These are phyloP conservation scores for Netelia melanura DNA, from an alignment of 2,888 invertebrate genomes.

Conservation along the genomic window DNA sequence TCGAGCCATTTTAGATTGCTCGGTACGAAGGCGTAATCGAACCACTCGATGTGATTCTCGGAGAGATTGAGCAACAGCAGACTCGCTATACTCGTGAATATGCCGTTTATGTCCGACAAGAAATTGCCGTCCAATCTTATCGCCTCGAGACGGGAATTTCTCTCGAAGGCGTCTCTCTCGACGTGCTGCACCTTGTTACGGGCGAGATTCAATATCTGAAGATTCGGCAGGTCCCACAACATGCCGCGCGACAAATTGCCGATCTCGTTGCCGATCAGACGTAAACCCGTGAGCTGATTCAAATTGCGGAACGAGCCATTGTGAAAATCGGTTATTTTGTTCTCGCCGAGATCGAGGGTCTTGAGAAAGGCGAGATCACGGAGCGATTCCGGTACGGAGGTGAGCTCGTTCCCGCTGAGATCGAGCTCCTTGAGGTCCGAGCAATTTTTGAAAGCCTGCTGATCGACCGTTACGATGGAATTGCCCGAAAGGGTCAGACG, in stretches of 20 bases:
- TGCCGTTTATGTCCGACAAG: constrained; percentile 95
- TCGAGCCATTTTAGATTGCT: constrained; percentile 96
- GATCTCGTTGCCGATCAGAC: constrained; percentile 95
- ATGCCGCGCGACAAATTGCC: constrained; percentile 93
- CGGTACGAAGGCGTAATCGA: constrained; percentile 96
- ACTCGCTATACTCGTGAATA: constrained; percentile 94
- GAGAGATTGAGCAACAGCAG: constrained; percentile 95
- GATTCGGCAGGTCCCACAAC: constrained; percentile 93
- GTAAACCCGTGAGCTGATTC: constrained; percentile 93
- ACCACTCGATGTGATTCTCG: constrained; percentile 96
- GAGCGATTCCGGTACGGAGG: constrained; percentile 93
- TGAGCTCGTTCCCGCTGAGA: constrained; percentile 94
- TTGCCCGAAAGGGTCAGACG: constrained; percentile 95
- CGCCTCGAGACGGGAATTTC: constrained; percentile 93
- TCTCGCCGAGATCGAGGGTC: constrained; percentile 96
- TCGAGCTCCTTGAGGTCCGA: constrained; percentile 95
- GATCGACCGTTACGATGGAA: constrained; percentile 91
- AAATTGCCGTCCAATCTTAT: constrained; percentile 95
- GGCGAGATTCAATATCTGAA: constrained; percentile 95
- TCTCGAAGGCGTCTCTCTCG: constrained; percentile 93
- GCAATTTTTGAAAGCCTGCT: constrained; percentile 94
- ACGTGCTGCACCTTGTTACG: constrained; percentile 95
- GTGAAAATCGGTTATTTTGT: constrained; percentile 93
- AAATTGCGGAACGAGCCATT: constrained; percentile 95
- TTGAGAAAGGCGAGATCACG: constrained; percentile 93